phyloP scores from a whole-genome alignment of 2,888 invertebrate species.

The Melinaea menophilus region DNA sequence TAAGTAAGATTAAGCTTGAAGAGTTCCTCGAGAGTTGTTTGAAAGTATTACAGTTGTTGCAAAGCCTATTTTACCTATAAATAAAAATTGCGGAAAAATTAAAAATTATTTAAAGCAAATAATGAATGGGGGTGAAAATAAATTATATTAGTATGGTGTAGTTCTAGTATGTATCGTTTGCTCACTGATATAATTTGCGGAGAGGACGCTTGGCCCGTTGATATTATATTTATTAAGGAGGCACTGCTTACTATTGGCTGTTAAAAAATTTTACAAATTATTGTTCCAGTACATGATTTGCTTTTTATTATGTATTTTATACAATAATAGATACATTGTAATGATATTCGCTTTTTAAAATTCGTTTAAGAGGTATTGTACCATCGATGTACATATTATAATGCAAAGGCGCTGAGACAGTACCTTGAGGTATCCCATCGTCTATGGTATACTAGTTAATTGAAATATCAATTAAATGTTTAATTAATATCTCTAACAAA shows the following conservation, averaged over 20 bases:
- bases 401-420: not conserved
- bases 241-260: constrained; percentile 73
- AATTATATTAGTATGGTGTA: constrained; percentile 42
- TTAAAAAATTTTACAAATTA: constrained; percentile 42
- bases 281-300: not conserved
- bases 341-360: not conserved
- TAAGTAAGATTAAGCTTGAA: constrained; percentile 5
- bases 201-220: constrained; percentile 71
- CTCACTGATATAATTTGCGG: constrained; percentile 72
- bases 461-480: not conserved
- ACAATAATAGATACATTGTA: not conserved
- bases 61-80: not conserved
- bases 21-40: too few relatives aligned
- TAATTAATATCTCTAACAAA: not conserved
- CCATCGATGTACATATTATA: not conserved
- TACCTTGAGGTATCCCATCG: not conserved
- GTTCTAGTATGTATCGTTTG: constrained; percentile 47
- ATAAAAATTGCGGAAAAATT: constrained; percentile 8
- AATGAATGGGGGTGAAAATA: constrained; percentile 26
- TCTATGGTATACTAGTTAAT: not conserved
- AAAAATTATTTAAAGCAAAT: constrained; percentile 27
- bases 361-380: not conserved
- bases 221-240: constrained; percentile 74
- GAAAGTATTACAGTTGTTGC: not conserved
- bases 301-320: not conserved